Evolutionary conservation across 2,113 vertebrate species (phyloP).

Genomic region (Malurus elegans): DNA sequence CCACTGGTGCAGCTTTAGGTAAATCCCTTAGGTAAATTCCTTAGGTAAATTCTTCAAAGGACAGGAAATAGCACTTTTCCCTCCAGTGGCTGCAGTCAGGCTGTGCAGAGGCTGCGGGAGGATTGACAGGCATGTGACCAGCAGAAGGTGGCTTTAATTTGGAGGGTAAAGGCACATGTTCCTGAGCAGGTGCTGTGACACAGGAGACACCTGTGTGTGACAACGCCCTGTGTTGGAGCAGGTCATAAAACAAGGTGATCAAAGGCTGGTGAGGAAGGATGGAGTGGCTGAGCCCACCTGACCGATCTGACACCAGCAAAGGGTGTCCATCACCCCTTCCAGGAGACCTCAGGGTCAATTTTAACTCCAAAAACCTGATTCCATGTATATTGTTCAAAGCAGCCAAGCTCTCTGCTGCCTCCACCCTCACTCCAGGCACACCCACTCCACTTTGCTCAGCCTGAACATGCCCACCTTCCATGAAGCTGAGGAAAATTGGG

Average conservation of each 20-base stretch:
- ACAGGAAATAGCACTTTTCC: neutral
- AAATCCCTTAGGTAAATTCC: neutral
- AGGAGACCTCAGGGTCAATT: neutral
- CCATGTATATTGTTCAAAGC: neutral
- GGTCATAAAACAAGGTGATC: neutral
- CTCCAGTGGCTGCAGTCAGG: neutral
- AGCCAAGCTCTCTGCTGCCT: neutral
- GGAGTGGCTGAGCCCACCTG: neutral
- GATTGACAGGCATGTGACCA: neutral
- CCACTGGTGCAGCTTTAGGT: neutral
- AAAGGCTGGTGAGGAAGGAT: accelerated
- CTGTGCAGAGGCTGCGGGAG: neutral
- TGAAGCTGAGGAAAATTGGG: neutral
- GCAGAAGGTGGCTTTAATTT: neutral
- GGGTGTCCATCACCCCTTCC: neutral
- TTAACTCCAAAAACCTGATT: neutral
- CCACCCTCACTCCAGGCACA: neutral
- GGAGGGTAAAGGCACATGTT: neutral
- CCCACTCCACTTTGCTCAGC: neutral
- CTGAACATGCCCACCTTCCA: neutral
- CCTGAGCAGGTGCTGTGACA: neutral
- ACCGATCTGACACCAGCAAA: neutral
- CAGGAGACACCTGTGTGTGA: neutral
- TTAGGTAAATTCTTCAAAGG: neutral
- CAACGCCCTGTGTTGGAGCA: neutral